Evolutionary conservation across 2,888 invertebrate genomes (phyloP).

Genomic region (Drosophila niveifrons): DNA sequence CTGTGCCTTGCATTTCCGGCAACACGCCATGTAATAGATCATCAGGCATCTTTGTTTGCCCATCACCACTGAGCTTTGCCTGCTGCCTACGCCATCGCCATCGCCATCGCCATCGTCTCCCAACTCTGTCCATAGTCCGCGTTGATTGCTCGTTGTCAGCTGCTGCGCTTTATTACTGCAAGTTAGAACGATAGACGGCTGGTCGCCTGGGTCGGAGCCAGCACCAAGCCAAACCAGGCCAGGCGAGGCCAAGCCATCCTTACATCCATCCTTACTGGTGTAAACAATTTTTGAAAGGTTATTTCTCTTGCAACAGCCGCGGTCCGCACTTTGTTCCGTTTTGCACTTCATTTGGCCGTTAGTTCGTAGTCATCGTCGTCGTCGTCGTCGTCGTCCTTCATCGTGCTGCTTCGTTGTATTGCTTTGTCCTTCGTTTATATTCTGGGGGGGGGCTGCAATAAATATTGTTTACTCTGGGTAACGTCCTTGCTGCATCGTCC

Average conservation of each 20-base stretch:
- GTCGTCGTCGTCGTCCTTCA: conserved; percentile 16
- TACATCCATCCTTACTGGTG: conserved; percentile 46
- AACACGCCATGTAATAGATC: conserved; percentile 69
- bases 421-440: conserved; percentile 35
- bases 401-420: conserved; percentile 1
- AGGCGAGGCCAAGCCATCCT: neutral
- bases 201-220: neutral
- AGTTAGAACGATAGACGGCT: conserved; percentile 45
- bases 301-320: conserved; percentile 70
- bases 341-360: conserved; percentile 74
- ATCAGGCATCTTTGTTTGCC: conserved; percentile 77
- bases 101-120: conserved; percentile 5
- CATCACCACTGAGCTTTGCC: conserved; percentile 56
- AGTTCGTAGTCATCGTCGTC: conserved; percentile 14
- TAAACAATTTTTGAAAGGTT: conserved; percentile 78
- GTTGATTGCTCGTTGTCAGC: conserved; percentile 72
- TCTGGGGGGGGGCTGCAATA: conserved; percentile 55
- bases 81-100: conserved; percentile 26
- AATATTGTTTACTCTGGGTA: conserved; percentile 71
- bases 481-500: conserved; percentile 56
- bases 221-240: neutral
- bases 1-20: conserved; percentile 61
- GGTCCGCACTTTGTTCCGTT: conserved; percentile 66
- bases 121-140: conserved; percentile 7
- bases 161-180: conserved; percentile 71